Evolutionary conservation across 1,140 invertebrate genomes (phyloP).

Genomic region (Heliconius hewitsoni): DNA sequence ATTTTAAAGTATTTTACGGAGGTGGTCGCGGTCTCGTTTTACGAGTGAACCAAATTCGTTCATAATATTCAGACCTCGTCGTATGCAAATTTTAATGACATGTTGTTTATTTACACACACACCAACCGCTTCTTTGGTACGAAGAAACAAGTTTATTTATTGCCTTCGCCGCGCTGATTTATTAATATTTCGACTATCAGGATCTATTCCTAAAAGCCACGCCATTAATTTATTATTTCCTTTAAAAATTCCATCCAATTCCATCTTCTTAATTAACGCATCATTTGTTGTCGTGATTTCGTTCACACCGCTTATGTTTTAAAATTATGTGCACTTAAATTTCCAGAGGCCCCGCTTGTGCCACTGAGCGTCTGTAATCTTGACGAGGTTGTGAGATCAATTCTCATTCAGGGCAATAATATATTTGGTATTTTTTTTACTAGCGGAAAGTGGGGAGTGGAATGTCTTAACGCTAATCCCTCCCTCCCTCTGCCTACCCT

Average conservation of each 20-base stretch:
- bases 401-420: no score
- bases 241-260: constrained; percentile 20
- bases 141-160: constrained; percentile 52
- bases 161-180: constrained; percentile 51
- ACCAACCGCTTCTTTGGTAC: constrained; percentile 44
- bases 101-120: constrained; percentile 61
- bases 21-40: constrained; percentile 57
- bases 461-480: no score
- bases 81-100: constrained; percentile 70
- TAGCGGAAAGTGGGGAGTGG: no score
- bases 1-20: constrained; percentile 34
- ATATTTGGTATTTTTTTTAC: no score
- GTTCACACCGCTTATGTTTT: background rate
- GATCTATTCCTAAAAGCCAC: constrained; percentile 37
- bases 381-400: no score
- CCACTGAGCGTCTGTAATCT: no score
- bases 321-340: no score
- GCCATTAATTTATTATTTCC: constrained; percentile 25
- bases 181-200: constrained; percentile 44
- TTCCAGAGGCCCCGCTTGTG: no score
- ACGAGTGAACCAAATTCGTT: constrained; percentile 56
- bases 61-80: constrained; percentile 58
- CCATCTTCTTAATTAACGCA: constrained; percentile 21
- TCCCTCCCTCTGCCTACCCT: no score
- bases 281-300: background rate